phyloP scores from a whole-genome alignment of 1,140 invertebrate genomes.

The Tetragnatha versicolor region DNA sequence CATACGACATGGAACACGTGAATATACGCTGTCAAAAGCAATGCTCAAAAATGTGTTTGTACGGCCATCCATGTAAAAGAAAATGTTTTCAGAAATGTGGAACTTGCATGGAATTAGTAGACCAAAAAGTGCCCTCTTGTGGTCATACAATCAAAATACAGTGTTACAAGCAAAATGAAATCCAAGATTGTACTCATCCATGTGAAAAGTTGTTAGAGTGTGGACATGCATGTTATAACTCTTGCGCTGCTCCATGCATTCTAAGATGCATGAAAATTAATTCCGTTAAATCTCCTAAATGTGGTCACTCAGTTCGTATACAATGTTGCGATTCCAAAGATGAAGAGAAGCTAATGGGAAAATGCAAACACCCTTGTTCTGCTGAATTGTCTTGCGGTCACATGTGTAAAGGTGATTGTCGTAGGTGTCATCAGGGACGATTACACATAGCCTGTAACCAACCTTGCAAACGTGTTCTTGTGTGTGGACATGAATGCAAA shows the following conservation, averaged over 20 bases:
- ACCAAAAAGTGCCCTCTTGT: conserved; percentile 4
- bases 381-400: conserved; percentile 68
- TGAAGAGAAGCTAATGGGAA: not conserved
- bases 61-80: conserved; percentile 42
- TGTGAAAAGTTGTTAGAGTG: conserved; percentile 47
- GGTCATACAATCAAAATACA: conserved; percentile 13
- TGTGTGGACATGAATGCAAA: conserved; percentile 64
- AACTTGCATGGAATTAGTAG: conserved; percentile 10
- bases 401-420: conserved; percentile 54
- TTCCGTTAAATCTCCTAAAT: conserved; percentile 1
- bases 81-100: conserved; percentile 56
- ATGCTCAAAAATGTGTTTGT: conserved; percentile 38
- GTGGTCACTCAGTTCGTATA: conserved; percentile 51
- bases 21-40: conserved; percentile 36
- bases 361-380: conserved; percentile 66
- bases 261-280: conserved; percentile 30
- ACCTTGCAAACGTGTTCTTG: conserved; percentile 60
- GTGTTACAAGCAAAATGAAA: conserved; percentile 26
- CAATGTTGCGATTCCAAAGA: conserved; percentile 21
- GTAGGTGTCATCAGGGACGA: conserved; percentile 60
- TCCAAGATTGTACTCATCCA: not conserved
- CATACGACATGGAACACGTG: conserved; percentile 45
- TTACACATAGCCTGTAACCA: conserved; percentile 67
- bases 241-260: conserved; percentile 34
- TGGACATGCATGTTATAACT: conserved; percentile 53